A percentile compares a stretch with the other conserved stretches of the same genome.
Conservation (phyloP, 2,797 vertebrate species). For the Peromyscus attwateri region DNA sequence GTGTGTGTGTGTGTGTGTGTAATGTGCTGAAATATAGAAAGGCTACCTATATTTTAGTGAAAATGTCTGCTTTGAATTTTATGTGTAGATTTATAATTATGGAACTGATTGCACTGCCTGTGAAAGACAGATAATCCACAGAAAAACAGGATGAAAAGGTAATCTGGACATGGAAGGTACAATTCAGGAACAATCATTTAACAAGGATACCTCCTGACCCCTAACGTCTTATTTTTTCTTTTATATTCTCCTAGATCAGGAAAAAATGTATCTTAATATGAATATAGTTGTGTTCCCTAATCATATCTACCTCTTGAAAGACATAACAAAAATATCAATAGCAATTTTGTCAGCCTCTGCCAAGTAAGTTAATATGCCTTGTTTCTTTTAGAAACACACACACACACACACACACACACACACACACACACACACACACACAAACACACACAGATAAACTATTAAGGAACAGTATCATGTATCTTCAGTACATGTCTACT, state of each 20-base stretch:
- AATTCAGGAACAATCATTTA: not conserved
- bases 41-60: not conserved
- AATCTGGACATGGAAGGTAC: not conserved
- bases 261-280: not conserved
- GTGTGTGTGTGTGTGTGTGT: not conserved
- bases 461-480: not conserved
- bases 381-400: not conserved
- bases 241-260: not conserved
- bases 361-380: not conserved
- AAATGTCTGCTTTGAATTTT: not conserved
- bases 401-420: not conserved
- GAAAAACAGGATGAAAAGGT: not conserved
- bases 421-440: too few species aligned
- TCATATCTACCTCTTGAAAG: not conserved
- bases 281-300: not conserved
- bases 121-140: not conserved
- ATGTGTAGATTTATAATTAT: not conserved
- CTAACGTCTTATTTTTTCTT: not conserved
- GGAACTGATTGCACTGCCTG: not conserved
- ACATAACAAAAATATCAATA: slow-evolving; percentile 1
- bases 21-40: not conserved
- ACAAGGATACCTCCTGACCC: not conserved
- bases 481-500: not conserved
- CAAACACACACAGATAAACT: too few species aligned
- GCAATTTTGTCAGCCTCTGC: not conserved